phyloP scores from a whole-genome alignment of 2,797 vertebrate genomes.

The Onychomys torridus region DNA sequence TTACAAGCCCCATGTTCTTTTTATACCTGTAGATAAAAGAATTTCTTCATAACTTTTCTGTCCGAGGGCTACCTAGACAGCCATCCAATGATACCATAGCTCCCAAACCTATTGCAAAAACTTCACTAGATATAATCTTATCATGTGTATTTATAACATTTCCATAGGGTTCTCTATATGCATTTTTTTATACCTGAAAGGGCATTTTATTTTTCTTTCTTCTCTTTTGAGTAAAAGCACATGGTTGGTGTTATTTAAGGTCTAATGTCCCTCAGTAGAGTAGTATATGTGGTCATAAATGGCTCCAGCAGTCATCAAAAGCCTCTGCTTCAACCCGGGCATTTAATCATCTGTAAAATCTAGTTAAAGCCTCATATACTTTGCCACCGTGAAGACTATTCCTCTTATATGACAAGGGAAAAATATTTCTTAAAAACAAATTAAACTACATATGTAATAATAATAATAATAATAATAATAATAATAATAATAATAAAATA shows the following conservation, averaged over 20 bases:
- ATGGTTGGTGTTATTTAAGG: conserved; percentile 76
- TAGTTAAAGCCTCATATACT: conserved; percentile 83
- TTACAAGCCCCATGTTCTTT: conserved; percentile 10
- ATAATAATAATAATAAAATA: conserved; percentile 57
- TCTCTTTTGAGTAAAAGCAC: conserved; percentile 73
- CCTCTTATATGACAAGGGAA: conserved; percentile 68
- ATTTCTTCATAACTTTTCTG: conserved; percentile 47
- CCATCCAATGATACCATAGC: conserved; percentile 32
- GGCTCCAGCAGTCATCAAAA: conserved; percentile 84
- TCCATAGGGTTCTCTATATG: conserved; percentile 34
- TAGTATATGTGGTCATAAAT: conserved; percentile 83
- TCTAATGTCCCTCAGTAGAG: conserved; percentile 71
- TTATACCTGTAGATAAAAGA: conserved; percentile 51
- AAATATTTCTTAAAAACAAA: conserved; percentile 50
- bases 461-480: too few species aligned
- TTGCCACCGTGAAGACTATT: conserved; percentile 72
- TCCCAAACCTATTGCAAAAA: conserved; percentile 60
- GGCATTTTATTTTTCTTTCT: conserved; percentile 75
- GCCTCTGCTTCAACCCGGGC: conserved; percentile 72
- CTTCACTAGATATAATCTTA: conserved; percentile 62
- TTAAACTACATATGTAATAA: too few species aligned
- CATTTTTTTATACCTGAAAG: conserved; percentile 59
- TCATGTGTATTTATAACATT: conserved; percentile 60
- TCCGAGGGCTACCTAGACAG: not conserved
- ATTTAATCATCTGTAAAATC: conserved; percentile 86